Evolutionary conservation across 2,113 vertebrate genomes (phyloP).

Genomic region (Muntiacus muntjak): DNA sequence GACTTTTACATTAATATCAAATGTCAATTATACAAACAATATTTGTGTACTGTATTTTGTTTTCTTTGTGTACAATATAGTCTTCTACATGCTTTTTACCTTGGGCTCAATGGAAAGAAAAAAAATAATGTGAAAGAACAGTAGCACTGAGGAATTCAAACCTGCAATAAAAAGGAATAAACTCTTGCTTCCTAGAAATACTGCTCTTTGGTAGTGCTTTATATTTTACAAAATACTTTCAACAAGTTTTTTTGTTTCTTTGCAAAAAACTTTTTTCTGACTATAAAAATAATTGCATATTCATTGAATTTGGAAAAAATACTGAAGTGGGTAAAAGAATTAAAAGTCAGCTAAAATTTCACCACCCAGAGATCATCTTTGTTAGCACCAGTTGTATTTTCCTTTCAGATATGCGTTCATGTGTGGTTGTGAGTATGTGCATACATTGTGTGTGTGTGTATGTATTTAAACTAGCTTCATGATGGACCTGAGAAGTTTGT

Average conservation of each 20-base stretch:
- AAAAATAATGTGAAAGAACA: background rate
- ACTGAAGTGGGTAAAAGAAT: background rate
- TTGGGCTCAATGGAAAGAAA: background rate
- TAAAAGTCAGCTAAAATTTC: background rate
- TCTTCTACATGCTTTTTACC: background rate
- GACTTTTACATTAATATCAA: slow-evolving; percentile 9
- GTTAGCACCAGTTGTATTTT: background rate
- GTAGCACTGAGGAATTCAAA: background rate
- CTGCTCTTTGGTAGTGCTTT: background rate
- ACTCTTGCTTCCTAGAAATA: background rate
- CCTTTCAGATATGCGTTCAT: background rate
- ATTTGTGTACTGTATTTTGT: background rate
- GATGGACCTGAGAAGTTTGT: background rate
- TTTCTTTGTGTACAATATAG: background rate
- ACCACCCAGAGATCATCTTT: background rate
- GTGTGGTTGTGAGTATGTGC: background rate
- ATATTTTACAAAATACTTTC: background rate
- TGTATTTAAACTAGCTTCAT: background rate
- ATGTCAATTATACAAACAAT: background rate
- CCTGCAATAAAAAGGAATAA: background rate
- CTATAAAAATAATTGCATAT: background rate
- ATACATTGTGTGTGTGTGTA: background rate
- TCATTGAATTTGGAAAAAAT: slow-evolving; percentile 5
- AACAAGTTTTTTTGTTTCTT: background rate
- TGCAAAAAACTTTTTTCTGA: background rate